Evolutionary conservation across 2,797 vertebrate genomes (phyloP), one percentile per base, ranked within the genome.

Genomic region (Enteromius fasciolatus): DNA sequence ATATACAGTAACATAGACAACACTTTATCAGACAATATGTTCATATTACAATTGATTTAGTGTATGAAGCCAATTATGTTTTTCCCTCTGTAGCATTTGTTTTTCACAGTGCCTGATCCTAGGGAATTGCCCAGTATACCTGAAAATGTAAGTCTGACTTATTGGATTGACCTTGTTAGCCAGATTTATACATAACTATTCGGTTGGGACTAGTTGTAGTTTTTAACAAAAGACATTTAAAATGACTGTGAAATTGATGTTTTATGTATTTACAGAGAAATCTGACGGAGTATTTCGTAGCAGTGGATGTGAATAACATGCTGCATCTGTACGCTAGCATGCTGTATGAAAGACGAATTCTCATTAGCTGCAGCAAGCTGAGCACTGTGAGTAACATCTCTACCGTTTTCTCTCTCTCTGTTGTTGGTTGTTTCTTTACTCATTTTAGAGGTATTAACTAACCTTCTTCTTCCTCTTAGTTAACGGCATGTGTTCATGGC

Each of bases 271-370:
- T 91, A 84, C 95, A 99, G 98, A 97, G 97, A 93, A 99, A 98
- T 89, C 94, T 99, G 92, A 99, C 97, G 0, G 97, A 99, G 92
- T 99, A 99, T 91, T 98, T 98, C 92, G 97, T 99, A 91, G 98
- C 98, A 59, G 98, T 99, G 89, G 98, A 99, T 88, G 97, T 99
- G 86, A 99, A 97, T 94, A 99, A 98, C 95, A 99, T 99, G 97
- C 94, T 99, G 84, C 97, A 99, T 86, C 95, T 99, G 86, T 99
- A 99, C 0, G 98, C 98, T 90, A 99, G 98, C 84, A 98, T 99
- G 98, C 93, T 99, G 86, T 97, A 96, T 20, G 98, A 99, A 87
- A 96, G 98, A 17, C 95, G 98, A 88, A 95, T 99, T 90, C 96
- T 99, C 93, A 96, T 99, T 87, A 96, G 95, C 90, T 98, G 97